phyloP scores from a whole-genome alignment of 2,888 invertebrate genomes.

The Labia minor region DNA sequence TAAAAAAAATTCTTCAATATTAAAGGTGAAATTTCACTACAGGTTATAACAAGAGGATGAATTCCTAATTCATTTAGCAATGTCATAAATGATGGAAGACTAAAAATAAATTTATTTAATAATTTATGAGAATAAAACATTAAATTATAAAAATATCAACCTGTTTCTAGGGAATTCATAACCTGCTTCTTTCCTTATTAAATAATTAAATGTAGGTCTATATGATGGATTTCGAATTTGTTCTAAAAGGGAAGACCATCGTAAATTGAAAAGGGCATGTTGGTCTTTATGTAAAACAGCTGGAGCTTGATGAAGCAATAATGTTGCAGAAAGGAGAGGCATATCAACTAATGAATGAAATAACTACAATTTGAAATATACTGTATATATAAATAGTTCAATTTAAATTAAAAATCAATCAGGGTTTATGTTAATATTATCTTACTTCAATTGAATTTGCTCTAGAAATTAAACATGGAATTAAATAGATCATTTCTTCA shows the following conservation, averaged over 20 bases:
- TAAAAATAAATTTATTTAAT: no score
- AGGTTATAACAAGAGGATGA: conserved; percentile 22
- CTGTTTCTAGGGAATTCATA: conserved; percentile 16
- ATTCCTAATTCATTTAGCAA: conserved; percentile 19
- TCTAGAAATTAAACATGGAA: conserved; percentile 21
- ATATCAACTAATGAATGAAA: conserved; percentile 24
- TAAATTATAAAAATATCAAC: conserved; percentile 15
- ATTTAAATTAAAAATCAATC: no score
- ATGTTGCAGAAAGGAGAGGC: conserved; percentile 25
- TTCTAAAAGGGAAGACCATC: conserved; percentile 22
- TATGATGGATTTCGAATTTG: conserved; percentile 18
- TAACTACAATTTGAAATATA: conserved; percentile 16
- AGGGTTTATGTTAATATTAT: not conserved
- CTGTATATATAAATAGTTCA: not conserved
- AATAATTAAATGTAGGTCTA: conserved; percentile 20
- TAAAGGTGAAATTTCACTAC: conserved; percentile 23
- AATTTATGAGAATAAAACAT: no score
- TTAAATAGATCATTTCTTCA: conserved; percentile 24
- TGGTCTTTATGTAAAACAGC: conserved; percentile 19
- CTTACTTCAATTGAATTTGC: conserved; percentile 23
- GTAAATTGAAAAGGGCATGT: conserved; percentile 8
- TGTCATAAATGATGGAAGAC: conserved; percentile 19
- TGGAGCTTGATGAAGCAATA: conserved; percentile 25
- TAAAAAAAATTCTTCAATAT: conserved; percentile 22
- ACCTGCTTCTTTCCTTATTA: conserved; percentile 21